Evolutionary conservation across 2,113 vertebrate genomes (phyloP), one percentile per base, ranked within the genome.

Genomic region (Eonycteris spelaea): DNA sequence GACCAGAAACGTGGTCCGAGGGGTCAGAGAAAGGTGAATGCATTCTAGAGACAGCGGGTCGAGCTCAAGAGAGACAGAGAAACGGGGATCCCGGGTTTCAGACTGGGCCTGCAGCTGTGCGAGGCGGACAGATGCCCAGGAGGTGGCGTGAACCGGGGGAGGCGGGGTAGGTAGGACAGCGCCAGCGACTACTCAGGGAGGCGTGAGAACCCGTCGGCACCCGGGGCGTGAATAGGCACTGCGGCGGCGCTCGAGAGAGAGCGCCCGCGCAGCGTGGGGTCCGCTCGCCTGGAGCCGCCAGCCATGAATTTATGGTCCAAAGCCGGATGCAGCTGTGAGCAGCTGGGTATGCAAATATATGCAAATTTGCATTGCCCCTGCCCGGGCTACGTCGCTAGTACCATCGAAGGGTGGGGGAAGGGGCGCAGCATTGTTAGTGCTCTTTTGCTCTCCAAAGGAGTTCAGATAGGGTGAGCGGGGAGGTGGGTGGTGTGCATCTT

Each of bases 321-420:
- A 97, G 77, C 87, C 55, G 14, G 61, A 82, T 87, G 96, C 97
- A 96, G 97, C 96, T 89, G 95, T 86, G 95, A 82, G 30, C 97
- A 96, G 94, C 97, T 97, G 96, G 92, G 33, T 48, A 95, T 96
- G 96, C 97, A 97, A 96, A 97, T 96, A 0, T n/a, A 91, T 96
- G 94, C 91, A 98, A 97, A 98, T 94, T 3, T 0, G 40, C 28
- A 0, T n/a, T 1, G 53, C 80, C 51, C 2, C 2, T 40, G n/a
- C 85, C 21, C 0, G 0, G n/a, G 26, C 68, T 24, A 3, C 0
- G 55, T 38, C 4, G 7, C 26, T 3, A 0, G 84, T 77, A 0
- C 55, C 38, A 18, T 21, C 53, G 3, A n/a, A 73, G 57, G 24
- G 35, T 78, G 84, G 79, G 68, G 85, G 92, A 73, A 70, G 48